Conservation (phyloP, 2,113 vertebrate species). For the Leucoraja erinaceus region DNA sequence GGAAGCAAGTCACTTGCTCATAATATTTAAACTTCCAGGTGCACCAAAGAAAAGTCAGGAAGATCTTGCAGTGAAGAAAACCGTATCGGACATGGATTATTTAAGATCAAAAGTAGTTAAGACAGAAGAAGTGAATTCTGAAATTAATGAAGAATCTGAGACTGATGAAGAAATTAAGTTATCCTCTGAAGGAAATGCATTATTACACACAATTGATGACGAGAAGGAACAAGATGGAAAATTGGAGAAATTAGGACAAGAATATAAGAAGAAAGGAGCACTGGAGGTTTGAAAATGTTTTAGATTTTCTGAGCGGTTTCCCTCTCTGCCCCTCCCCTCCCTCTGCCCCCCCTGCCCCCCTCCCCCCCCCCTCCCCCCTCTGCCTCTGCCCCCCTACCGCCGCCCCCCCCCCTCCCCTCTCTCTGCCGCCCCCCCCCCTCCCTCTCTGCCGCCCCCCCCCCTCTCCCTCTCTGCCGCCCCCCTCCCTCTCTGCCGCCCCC, state of each 20-base stretch:
- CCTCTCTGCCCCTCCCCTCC: too few relatives aligned
- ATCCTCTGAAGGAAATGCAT: neutral
- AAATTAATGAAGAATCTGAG: slow-evolving; percentile 43
- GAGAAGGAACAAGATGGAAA: neutral
- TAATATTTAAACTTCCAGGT: slow-evolving; percentile 1
- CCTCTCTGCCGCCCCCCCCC: too few relatives aligned
- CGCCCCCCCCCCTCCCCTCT: too few relatives aligned
- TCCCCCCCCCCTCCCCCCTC: too few relatives aligned
- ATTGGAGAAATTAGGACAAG: neutral
- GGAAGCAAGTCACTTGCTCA: neutral
- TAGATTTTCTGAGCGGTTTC: neutral
- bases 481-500: too few relatives aligned
- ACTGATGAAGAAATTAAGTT: slow-evolving; percentile 41
- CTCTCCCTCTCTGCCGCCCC: too few relatives aligned
- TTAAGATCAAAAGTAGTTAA: slow-evolving; percentile 78
- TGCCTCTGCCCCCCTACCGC: too few relatives aligned
- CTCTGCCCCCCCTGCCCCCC: too few relatives aligned
- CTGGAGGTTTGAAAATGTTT: neutral
- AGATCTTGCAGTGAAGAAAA: slow-evolving; percentile 51
- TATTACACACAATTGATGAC: neutral
- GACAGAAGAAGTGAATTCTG: slow-evolving; percentile 46
- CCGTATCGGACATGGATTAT: slow-evolving; percentile 89
- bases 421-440: too few relatives aligned
- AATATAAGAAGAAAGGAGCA: neutral
- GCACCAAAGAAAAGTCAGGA: neutral